A percentile compares a stretch with the other conserved stretches of the same genome.
Conservation (phyloP, 1,140 invertebrate genomes). For the Drosophila aff. region DNA sequence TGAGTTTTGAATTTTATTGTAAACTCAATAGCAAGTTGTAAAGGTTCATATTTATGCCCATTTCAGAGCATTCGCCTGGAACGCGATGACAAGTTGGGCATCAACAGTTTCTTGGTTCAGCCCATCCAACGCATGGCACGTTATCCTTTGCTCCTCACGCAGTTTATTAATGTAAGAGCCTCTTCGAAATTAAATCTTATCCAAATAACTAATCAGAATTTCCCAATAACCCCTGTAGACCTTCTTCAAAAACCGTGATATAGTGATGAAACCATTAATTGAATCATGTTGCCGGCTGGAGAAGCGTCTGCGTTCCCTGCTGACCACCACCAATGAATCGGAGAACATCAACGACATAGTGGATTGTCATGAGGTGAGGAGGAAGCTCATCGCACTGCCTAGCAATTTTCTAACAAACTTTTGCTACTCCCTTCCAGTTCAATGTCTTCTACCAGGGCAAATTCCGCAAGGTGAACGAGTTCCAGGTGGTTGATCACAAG, state of each 20-base stretch:
- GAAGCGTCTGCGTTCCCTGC: conserved; percentile 72
- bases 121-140: conserved; percentile 83
- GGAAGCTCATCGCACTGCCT: not conserved
- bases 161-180: conserved; percentile 76
- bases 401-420: not conserved
- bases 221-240: conserved; percentile 40
- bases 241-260: conserved; percentile 79
- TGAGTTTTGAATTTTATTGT: conserved; percentile 25
- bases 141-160: conserved; percentile 76
- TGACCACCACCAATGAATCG: conserved; percentile 82
- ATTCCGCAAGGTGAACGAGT: conserved; percentile 80
- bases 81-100: conserved; percentile 81
- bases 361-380: conserved; percentile 78
- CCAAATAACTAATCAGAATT: not conserved
- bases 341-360: conserved; percentile 83
- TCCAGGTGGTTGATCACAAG: conserved; percentile 71
- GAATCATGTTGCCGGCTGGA: conserved; percentile 82
- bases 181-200: too few relatives aligned
- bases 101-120: conserved; percentile 84
- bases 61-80: conserved; percentile 76
- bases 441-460: conserved; percentile 83
- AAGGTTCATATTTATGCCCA: not conserved
- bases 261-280: conserved; percentile 75
- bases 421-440: conserved; percentile 53
- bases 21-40: not conserved